These are phyloP conservation scores for Anguilla megastoma DNA, from an alignment of 2,797 vertebrate genomes.

Conservation along the genomic window DNA sequence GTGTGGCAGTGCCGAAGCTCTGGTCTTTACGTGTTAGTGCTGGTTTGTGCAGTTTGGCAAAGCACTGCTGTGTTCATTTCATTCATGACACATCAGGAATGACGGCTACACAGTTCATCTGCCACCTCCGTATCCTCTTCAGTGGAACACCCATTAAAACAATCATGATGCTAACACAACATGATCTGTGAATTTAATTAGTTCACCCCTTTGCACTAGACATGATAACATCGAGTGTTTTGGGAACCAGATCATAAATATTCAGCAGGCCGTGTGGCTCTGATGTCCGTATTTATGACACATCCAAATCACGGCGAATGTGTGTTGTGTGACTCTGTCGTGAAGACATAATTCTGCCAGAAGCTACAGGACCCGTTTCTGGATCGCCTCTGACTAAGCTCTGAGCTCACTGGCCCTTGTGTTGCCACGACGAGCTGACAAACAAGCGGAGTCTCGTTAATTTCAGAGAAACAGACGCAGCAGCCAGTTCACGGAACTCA, in stretches of 20 bases:
- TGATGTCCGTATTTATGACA: not conserved
- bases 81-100: not conserved
- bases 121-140: not conserved
- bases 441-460: not conserved
- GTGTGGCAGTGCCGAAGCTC: not conserved
- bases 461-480: not conserved
- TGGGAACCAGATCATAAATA: not conserved
- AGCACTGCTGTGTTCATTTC: not conserved
- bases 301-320: not conserved
- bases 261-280: not conserved
- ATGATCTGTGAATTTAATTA: slow-evolving; percentile 6
- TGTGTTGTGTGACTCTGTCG: not conserved
- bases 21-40: not conserved
- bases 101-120: not conserved
- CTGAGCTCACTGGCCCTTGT: not conserved
- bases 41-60: too few relatives aligned
- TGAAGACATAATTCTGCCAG: not conserved
- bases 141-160: not conserved
- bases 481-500: not conserved
- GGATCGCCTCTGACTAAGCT: not conserved
- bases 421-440: not conserved
- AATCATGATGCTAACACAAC: not conserved
- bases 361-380: not conserved
- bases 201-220: not conserved
- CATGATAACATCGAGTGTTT: not conserved